Conservation (phyloP, 2,888 invertebrate species). For the Seira ritae region DNA sequence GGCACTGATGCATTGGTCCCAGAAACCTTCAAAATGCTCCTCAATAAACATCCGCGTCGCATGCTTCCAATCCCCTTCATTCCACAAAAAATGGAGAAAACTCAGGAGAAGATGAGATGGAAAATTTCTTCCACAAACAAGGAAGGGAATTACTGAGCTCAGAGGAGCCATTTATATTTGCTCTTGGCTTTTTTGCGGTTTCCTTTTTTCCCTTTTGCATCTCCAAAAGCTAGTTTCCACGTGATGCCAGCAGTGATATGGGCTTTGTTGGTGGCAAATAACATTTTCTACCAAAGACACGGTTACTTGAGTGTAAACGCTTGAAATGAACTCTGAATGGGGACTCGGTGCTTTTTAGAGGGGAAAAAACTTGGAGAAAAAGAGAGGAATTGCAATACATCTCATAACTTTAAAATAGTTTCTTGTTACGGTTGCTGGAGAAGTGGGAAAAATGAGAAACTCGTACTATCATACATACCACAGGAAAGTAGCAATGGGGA, state of each 20-base stretch:
- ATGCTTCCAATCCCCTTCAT: neutral
- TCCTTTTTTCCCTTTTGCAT: neutral
- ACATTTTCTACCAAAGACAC: slow-evolving; percentile 38
- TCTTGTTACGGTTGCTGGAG: neutral
- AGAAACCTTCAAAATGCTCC: neutral
- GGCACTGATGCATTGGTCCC: neutral
- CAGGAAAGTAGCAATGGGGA: neutral
- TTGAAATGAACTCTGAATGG: slow-evolving; percentile 32
- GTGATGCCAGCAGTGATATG: neutral
- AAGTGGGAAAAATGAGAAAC: neutral
- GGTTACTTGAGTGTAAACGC: slow-evolving; percentile 48
- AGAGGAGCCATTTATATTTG: slow-evolving; percentile 59
- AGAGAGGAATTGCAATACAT: slow-evolving; percentile 2
- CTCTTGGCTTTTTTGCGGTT: slow-evolving; percentile 59
- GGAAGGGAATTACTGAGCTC: slow-evolving; percentile 49
- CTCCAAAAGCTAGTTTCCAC: neutral
- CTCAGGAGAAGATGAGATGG: slow-evolving; percentile 35
- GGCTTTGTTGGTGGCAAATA: slow-evolving; percentile 35
- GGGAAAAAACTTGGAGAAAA: slow-evolving; percentile 9
- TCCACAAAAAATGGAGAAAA: neutral
- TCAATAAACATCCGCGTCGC: neutral
- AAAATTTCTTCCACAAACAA: slow-evolving; percentile 57
- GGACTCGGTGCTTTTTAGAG: neutral
- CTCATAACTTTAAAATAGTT: slow-evolving; percentile 22
- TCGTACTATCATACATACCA: too few relatives aligned